Percentiles rank a stretch among this genome's conserved stretches.
Evolutionary conservation across 2,888 invertebrate species (phyloP).

Genomic region (Sturmia bella): DNA sequence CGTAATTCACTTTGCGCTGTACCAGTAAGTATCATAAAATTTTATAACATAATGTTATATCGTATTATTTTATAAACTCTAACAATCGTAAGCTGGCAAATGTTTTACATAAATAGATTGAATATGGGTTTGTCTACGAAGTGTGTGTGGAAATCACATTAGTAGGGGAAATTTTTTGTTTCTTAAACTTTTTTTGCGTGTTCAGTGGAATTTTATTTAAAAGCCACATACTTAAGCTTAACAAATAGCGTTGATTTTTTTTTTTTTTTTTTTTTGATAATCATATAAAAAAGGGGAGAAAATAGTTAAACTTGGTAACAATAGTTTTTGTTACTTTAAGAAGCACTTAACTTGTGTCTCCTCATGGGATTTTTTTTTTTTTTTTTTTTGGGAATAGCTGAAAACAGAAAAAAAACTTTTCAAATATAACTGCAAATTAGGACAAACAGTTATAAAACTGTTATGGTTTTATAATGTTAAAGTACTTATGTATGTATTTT

Average conservation of each 20-base stretch:
- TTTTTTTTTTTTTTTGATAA: constrained; percentile 35
- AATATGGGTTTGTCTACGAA: constrained; percentile 2
- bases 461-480: constrained; percentile 32
- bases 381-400: constrained; percentile 12
- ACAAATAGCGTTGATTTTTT: constrained; percentile 19
- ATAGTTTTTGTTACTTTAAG: constrained; percentile 49
- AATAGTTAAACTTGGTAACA: constrained; percentile 42
- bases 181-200: constrained; percentile 32
- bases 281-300: constrained; percentile 25
- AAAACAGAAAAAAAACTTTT: constrained; percentile 34
- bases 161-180: constrained; percentile 32
- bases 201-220: constrained; percentile 43
- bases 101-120: constrained; percentile 35
- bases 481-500: constrained; percentile 8
- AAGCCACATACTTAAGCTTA: constrained; percentile 58
- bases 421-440: constrained; percentile 66
- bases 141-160: constrained; percentile 13
- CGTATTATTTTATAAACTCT: constrained; percentile 52
- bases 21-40: constrained; percentile 67
- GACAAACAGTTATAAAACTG: constrained; percentile 51
- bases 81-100: constrained; percentile 23
- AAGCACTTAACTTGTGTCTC: constrained; percentile 56
- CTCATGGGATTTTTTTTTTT: constrained; percentile 50
- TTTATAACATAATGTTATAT: constrained; percentile 69
- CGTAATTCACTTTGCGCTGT: constrained; percentile 53